phyloP scores from a whole-genome alignment of 2,888 invertebrate genomes.

The Apoda limacodes region DNA sequence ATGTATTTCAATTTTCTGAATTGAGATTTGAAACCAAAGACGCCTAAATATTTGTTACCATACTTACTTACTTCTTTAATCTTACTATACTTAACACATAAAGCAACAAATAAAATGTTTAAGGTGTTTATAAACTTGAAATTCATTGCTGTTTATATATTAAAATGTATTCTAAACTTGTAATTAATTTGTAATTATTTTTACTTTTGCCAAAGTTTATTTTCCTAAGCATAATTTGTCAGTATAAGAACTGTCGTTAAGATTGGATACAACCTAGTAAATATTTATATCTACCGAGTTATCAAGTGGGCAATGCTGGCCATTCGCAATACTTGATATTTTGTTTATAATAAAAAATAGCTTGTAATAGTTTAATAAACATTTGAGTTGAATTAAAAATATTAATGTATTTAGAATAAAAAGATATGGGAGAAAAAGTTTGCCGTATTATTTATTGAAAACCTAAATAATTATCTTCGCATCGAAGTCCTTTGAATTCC shows the following conservation, averaged over 20 bases:
- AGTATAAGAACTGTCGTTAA: conserved; percentile 58
- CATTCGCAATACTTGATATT: conserved; percentile 67
- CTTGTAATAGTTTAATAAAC: conserved; percentile 69
- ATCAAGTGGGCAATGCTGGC: conserved; percentile 66
- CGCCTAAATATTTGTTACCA: no score
- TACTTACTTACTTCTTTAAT: no score
- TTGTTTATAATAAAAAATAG: conserved; percentile 64
- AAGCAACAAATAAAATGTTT: no score
- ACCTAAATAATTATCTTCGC: no score
- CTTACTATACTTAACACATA: no score
- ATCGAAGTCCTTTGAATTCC: no score
- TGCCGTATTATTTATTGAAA: no score
- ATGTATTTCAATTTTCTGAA: no score
- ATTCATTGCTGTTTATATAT: no score
- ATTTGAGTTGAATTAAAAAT: conserved; percentile 70
- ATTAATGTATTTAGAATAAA: conserved; percentile 71
- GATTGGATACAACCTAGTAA: conserved; percentile 62
- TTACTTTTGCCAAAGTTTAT: conserved; percentile 39
- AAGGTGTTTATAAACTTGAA: no score
- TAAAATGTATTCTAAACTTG: no score
- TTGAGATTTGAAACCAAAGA: no score
- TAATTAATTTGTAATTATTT: neutral
- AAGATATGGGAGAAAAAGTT: conserved; percentile 67
- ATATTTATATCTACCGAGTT: conserved; percentile 56
- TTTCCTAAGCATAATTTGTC: conserved; percentile 51